A percentile compares a stretch with the other conserved stretches of the same genome.
Evolutionary conservation across 2,888 invertebrate species (phyloP).

Genomic region (Eupithecia centaureata): DNA sequence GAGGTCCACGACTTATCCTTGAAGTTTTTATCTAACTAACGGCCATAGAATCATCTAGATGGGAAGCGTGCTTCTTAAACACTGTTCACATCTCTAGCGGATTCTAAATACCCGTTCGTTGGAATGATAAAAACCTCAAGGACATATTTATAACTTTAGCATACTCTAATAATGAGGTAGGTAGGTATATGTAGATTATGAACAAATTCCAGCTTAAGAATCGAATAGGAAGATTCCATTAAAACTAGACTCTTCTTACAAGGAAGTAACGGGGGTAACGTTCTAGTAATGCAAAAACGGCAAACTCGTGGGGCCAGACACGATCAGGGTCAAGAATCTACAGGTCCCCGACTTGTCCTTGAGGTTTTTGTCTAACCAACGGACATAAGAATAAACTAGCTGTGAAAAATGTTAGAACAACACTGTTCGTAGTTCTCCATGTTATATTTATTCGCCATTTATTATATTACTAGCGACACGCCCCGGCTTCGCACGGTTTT

Average conservation of each 20-base stretch:
- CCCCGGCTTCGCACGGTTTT: too few relatives aligned
- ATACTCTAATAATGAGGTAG: too few relatives aligned
- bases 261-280: constrained; percentile 48
- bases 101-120: too few relatives aligned
- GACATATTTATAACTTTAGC: too few relatives aligned
- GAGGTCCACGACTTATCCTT: constrained; percentile 76
- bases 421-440: too few relatives aligned
- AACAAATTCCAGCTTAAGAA: neutral
- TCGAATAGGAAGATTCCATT: neutral
- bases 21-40: constrained; percentile 69
- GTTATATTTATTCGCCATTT: too few relatives aligned
- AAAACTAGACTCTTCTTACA: constrained; percentile 27
- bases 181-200: too few relatives aligned
- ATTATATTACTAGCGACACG: too few relatives aligned
- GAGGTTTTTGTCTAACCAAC: constrained; percentile 69
- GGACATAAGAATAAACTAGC: constrained; percentile 44
- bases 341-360: constrained; percentile 76
- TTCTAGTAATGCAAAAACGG: constrained; percentile 51
- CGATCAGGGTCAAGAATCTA: constrained; percentile 76
- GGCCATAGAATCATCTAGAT: constrained; percentile 44
- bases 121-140: too few relatives aligned
- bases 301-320: constrained; percentile 49
- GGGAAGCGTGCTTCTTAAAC: too few relatives aligned
- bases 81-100: too few relatives aligned
- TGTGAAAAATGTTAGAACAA: too few relatives aligned